Evolutionary conservation across 2,113 vertebrate species (phyloP).

Genomic region (Pelecanus crispus): DNA sequence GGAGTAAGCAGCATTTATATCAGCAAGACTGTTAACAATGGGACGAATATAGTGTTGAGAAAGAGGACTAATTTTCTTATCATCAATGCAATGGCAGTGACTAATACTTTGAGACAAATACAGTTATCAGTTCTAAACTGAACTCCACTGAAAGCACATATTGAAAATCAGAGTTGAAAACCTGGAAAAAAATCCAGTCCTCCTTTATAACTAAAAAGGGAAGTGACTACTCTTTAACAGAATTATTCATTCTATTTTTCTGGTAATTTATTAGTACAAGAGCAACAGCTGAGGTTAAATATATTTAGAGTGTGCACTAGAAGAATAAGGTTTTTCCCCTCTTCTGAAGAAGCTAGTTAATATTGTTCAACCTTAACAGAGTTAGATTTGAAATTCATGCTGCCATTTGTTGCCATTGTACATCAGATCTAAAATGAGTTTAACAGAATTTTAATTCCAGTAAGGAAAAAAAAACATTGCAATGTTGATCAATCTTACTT

Average conservation of each 20-base stretch:
- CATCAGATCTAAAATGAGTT: not conserved
- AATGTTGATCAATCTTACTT: not conserved
- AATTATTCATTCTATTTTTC: not conserved
- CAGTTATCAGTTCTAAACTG: not conserved
- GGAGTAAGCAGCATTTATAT: not conserved
- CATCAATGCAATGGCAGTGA: not conserved
- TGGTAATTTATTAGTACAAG: not conserved
- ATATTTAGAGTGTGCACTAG: not conserved
- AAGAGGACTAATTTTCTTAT: not conserved
- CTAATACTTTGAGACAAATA: not conserved
- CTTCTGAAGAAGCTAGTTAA: not conserved
- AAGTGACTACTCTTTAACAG: not conserved
- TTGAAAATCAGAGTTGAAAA: not conserved
- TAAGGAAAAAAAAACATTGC: not conserved
- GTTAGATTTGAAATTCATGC: not conserved
- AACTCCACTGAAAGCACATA: not conserved
- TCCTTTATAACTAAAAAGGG: not conserved
- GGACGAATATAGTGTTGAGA: not conserved
- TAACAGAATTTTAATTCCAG: not conserved
- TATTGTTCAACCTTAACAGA: not conserved
- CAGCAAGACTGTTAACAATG: not conserved
- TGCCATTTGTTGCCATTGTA: not conserved
- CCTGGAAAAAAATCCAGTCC: not conserved
- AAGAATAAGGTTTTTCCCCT: not conserved
- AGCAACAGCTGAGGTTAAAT: not conserved